These are phyloP conservation scores for Nicator chloris DNA, from an alignment of 2,113 vertebrate species.

Conservation along the genomic window DNA sequence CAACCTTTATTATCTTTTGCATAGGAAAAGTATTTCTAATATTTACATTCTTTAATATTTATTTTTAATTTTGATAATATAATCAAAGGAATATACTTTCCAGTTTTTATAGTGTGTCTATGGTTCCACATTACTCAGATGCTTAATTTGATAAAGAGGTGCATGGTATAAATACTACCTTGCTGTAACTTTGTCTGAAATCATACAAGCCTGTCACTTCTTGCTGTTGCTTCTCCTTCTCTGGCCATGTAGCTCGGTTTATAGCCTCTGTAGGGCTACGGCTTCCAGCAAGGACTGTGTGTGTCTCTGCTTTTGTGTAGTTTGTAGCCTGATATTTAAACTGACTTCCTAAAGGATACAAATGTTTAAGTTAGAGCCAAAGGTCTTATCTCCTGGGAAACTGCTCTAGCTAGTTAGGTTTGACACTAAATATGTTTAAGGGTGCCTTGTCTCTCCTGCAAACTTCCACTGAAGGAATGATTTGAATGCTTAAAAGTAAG, in stretches of 20 bases:
- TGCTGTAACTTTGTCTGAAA: neutral
- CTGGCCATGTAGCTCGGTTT: accelerated
- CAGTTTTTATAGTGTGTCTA: neutral
- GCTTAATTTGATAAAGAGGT: neutral
- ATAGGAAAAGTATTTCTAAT: neutral
- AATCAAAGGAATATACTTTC: neutral
- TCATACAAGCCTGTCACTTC: neutral
- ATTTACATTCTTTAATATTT: neutral
- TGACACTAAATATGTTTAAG: neutral
- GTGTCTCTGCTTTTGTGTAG: accelerated
- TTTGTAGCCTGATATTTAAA: neutral
- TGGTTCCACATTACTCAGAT: neutral
- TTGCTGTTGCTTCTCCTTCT: neutral
- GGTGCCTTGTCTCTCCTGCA: neutral
- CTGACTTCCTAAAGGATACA: neutral
- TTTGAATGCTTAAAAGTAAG: neutral
- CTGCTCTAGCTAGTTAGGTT: neutral
- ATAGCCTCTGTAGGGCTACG: neutral
- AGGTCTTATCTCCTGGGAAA: neutral
- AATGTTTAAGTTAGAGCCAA: neutral
- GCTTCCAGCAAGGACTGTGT: neutral
- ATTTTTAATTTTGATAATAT: neutral
- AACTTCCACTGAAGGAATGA: neutral
- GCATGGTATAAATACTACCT: accelerated
- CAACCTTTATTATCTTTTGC: neutral